Evolutionary conservation across 2,113 vertebrate species (phyloP).

Genomic region (Gymnarchus niloticus): DNA sequence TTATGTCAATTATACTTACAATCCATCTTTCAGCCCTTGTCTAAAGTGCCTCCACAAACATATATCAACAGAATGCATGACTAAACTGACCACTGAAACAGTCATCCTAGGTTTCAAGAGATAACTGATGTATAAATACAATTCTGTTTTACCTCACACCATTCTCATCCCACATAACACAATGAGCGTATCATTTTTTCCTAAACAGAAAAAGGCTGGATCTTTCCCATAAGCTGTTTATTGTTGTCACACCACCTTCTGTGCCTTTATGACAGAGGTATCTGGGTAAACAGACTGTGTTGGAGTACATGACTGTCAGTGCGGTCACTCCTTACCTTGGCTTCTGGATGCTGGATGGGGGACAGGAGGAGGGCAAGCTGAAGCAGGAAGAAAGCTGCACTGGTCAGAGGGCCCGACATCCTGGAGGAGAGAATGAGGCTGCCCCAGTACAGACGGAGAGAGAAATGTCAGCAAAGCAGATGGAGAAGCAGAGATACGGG

Average conservation of each 20-base stretch:
- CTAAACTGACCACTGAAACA: background rate
- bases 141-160: background rate
- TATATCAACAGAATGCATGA: background rate
- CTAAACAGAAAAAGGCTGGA: background rate
- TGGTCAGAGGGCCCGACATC: constrained; percentile 51
- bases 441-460: constrained; percentile 36
- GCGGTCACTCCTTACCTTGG: constrained; percentile 42
- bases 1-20: background rate
- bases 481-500: constrained; percentile 15
- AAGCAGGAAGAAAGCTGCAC: constrained; percentile 36
- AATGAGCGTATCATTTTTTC: background rate
- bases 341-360: constrained; percentile 24
- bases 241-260: background rate
- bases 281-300: background rate
- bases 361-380: constrained; percentile 34
- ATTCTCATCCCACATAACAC: background rate
- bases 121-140: background rate
- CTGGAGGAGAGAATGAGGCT: constrained; percentile 52
- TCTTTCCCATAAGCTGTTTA: background rate
- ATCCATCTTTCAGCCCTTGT: background rate
- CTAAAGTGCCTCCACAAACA: background rate
- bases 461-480: constrained; percentile 31
- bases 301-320: background rate
- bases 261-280: background rate
- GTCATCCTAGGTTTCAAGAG: background rate